phyloP scores from a whole-genome alignment of 2,113 vertebrate species.

The Salvator merianae region DNA sequence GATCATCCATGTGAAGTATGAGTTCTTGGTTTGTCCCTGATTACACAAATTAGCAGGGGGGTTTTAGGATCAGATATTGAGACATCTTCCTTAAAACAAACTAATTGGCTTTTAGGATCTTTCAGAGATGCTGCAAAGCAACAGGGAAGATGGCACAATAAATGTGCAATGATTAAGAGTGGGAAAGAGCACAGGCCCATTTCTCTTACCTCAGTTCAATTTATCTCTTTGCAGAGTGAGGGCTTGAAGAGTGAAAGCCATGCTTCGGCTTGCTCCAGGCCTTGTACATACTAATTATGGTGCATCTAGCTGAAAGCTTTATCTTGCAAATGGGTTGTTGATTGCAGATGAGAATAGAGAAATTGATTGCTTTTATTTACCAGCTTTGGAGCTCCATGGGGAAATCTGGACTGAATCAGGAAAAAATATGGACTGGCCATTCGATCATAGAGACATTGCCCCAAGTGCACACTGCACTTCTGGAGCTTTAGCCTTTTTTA shows the following conservation, averaged over 20 bases:
- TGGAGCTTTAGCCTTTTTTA: no score
- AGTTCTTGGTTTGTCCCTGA: background rate
- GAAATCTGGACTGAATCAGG: no score
- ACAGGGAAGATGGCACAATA: background rate
- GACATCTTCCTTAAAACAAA: slow-evolving; percentile 39
- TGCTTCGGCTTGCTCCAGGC: background rate
- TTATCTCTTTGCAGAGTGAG: slow-evolving; percentile 20
- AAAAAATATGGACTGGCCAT: no score
- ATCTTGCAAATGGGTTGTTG: no score
- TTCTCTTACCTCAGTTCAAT: slow-evolving; percentile 12
- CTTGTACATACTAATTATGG: background rate
- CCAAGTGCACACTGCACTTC: no score
- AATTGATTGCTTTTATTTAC: no score
- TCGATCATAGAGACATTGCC: no score
- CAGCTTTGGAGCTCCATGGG: no score
- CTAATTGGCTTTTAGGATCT: slow-evolving; percentile 47
- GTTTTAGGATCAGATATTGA: slow-evolving; percentile 34
- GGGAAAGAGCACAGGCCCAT: slow-evolving; percentile 15
- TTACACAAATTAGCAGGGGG: slow-evolving; percentile 25
- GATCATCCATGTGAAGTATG: background rate
- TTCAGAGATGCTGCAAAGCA: slow-evolving; percentile 15
- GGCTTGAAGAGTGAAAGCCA: background rate
- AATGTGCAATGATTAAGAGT: slow-evolving; percentile 19
- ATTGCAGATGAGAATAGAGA: no score
- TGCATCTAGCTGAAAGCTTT: no score